Evolutionary conservation across 2,797 vertebrate genomes (phyloP).

Genomic region (Fringilla coelebs): DNA sequence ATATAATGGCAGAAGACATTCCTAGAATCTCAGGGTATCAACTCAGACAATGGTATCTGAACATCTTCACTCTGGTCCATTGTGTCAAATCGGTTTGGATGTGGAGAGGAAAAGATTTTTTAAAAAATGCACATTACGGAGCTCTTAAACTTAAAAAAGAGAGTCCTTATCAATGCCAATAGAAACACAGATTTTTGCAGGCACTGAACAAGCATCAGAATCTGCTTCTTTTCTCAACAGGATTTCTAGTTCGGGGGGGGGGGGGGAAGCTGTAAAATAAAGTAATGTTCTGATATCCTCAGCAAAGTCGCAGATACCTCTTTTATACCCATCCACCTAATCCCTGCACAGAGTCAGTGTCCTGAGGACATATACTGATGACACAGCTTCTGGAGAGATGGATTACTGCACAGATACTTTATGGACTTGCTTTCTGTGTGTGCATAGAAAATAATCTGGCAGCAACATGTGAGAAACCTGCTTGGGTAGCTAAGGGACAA

Average conservation of each 20-base stretch:
- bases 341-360: neutral
- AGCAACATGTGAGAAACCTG: neutral
- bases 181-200: neutral
- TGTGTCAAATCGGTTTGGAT: neutral
- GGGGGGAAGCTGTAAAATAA: neutral
- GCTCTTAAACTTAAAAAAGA: neutral
- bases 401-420: neutral
- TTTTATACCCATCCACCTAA: neutral
- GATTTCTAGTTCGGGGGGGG: neutral
- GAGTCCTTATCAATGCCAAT: neutral
- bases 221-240: neutral
- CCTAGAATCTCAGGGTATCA: neutral
- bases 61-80: neutral
- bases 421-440: neutral
- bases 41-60: neutral
- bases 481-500: slow-evolving; percentile 16
- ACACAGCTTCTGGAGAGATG: neutral
- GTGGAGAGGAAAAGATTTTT: neutral
- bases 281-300: neutral
- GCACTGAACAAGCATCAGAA: neutral
- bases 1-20: neutral
- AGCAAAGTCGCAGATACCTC: neutral
- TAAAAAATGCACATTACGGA: neutral
- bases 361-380: neutral
- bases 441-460: slow-evolving; percentile 14